Conservation (phyloP, 2,797 vertebrate genomes). For the Eulemur rubriventer region DNA sequence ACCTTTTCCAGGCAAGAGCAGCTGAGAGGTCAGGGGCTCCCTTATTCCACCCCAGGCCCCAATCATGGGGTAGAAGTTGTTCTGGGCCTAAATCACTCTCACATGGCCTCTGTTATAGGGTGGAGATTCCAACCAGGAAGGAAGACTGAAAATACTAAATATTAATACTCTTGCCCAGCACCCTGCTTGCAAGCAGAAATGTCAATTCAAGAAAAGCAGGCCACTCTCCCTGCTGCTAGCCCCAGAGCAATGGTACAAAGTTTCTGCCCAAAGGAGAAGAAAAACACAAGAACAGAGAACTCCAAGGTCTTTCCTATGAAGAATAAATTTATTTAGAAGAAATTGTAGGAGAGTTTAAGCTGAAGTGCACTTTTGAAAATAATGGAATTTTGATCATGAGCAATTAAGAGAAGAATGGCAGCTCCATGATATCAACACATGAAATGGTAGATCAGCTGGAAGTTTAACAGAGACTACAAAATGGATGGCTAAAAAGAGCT, state of each 20-base stretch:
- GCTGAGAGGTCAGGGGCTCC: fast-evolving
- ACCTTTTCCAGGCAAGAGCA: not conserved
- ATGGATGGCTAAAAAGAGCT: not conserved
- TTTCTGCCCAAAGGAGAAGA: not conserved
- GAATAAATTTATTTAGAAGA: not conserved
- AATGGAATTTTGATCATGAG: not conserved
- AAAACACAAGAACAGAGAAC: not conserved
- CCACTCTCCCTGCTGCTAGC: not conserved
- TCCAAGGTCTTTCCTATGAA: not conserved
- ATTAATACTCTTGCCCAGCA: not conserved
- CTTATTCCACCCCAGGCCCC: not conserved
- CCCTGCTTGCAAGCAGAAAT: not conserved
- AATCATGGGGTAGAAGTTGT: not conserved
- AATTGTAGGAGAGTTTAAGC: not conserved
- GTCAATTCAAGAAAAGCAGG: not conserved
- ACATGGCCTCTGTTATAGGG: not conserved
- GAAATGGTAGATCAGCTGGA: not conserved
- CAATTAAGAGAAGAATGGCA: not conserved
- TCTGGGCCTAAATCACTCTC: not conserved
- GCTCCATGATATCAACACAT: not conserved
- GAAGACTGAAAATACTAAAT: not conserved
- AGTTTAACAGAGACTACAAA: not conserved
- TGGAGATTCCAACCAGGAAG: not conserved
- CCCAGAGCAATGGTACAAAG: not conserved
- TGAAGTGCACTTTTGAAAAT: not conserved